Base-by-base conservation (phyloP, 2,797 vertebrate species). In the Eurystomus glaucurus region DNA sequence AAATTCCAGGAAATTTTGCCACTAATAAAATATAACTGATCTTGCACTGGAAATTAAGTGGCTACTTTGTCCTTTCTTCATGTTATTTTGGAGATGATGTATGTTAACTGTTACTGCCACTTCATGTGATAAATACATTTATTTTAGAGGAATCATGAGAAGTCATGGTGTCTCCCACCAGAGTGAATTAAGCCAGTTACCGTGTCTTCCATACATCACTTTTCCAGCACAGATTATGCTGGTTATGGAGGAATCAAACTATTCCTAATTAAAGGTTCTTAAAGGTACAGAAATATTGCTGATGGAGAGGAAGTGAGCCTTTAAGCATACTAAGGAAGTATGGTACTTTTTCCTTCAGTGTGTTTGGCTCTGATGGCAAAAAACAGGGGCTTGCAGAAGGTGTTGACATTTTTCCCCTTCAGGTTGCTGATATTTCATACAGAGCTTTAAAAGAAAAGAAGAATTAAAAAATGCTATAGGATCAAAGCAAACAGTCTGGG, bases 391-490 rank as follows among this genome's bases (percentile, higher is more conserved):
- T 89, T 90, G 43, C 16, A 65, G 66, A 66, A 70, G 31, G 4
- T n/a, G 31, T 35, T 51, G 54, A 60, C 3, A 11, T 4, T 62
- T 91, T 68, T 31, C 6, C 10, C 72, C 70, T 88, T 85, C 81
- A 95, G 88, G 65, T 81, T 97, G 94, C 94, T 97, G 88, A 76
- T 96, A 90, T 93, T 96, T 88, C 46, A 78, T 89, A 76, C 28
- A 87, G 62, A 95, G 79, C 80, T 88, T 95, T 76, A 75, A 80
- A 94, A 77, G 4, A 65, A 35, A 70, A 65, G 35, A 88, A 95
- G 43, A 93, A 85, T 90, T 80, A 2, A 52, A 80, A 97, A 80
- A 39, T 29, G 20, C n/a, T 45, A 6, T 18, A 31, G n/a, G 22
- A 82, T 86, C 61, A 96, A 97, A 97, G 85, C 45, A 93, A 86